phyloP scores from a whole-genome alignment of 2,797 vertebrate species.

The Atherinosoma microstoma region DNA sequence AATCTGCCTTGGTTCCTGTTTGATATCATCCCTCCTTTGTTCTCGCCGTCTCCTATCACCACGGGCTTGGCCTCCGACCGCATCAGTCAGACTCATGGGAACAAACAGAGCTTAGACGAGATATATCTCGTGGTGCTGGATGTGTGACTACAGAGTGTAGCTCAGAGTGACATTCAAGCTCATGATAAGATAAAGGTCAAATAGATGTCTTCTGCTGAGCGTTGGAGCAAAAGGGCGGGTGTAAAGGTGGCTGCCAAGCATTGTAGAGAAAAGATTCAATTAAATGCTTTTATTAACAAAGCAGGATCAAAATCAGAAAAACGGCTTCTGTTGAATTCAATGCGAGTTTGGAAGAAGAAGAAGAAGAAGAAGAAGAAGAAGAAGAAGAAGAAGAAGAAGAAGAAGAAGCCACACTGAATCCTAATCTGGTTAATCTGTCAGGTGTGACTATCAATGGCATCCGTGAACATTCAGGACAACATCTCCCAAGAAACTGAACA shows the following conservation, averaged over 20 bases:
- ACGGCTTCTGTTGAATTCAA: slow-evolving; percentile 2
- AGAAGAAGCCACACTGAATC: slow-evolving; percentile 27
- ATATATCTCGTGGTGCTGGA: slow-evolving; percentile 41
- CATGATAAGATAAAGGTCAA: slow-evolving; percentile 63
- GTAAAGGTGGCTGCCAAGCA: slow-evolving; percentile 23
- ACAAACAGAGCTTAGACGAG: slow-evolving; percentile 43
- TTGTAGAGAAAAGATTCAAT: slow-evolving; percentile 2
- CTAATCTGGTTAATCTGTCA: slow-evolving; percentile 49
- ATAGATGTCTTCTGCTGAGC: slow-evolving; percentile 25
- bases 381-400: too few relatives aligned
- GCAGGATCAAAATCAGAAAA: not conserved
- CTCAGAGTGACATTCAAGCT: slow-evolving; percentile 56
- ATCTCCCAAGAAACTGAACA: slow-evolving; percentile 32
- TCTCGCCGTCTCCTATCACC: slow-evolving; percentile 55
- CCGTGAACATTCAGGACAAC: slow-evolving; percentile 61
- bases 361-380: too few relatives aligned
- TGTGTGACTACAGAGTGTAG: slow-evolving; percentile 48
- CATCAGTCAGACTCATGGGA: slow-evolving; percentile 46
- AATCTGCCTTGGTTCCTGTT: slow-evolving; percentile 74
- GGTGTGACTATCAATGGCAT: slow-evolving; percentile 52
- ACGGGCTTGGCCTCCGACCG: slow-evolving; percentile 49
- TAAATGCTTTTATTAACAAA: not conserved
- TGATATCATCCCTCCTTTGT: slow-evolving; percentile 79
- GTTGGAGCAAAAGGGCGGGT: not conserved
- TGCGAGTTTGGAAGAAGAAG: slow-evolving; percentile 1